Percentiles rank a stretch among this genome's conserved stretches.
These are phyloP conservation scores for Pseudomugil tenellus DNA, from an alignment of 2,797 vertebrate species.

Conservation along the genomic window DNA sequence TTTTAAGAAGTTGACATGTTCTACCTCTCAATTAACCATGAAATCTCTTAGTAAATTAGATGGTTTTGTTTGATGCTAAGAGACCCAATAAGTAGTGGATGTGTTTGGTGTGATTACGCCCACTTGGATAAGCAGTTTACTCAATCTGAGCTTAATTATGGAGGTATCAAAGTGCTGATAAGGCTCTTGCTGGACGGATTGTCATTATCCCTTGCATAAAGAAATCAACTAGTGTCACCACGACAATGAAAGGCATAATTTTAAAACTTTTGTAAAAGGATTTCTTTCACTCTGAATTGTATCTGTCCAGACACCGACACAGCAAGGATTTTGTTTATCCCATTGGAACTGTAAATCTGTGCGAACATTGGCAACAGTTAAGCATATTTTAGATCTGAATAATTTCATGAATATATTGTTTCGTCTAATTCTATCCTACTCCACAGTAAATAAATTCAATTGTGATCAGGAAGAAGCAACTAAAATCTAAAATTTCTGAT, in stretches of 20 bases:
- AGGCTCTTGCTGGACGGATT: constrained; percentile 16
- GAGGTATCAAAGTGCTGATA: constrained; percentile 25
- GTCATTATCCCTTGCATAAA: constrained; percentile 22
- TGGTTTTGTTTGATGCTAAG: constrained; percentile 12
- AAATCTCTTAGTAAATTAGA: constrained; percentile 24
- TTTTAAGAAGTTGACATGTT: neutral
- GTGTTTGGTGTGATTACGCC: constrained; percentile 25
- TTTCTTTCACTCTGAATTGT: constrained; percentile 11
- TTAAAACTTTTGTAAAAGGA: constrained; percentile 9
- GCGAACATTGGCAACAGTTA: constrained; percentile 26
- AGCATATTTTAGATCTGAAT: constrained; percentile 22
- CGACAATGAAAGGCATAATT: neutral
- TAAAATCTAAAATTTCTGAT: constrained; percentile 20
- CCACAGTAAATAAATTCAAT: constrained; percentile 34
- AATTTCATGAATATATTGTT: constrained; percentile 19
- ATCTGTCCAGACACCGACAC: constrained; percentile 30
- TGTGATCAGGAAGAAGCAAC: constrained; percentile 11
- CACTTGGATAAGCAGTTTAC: constrained; percentile 19
- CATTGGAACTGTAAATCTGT: constrained; percentile 37
- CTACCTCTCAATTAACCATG: neutral
- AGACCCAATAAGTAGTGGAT: constrained; percentile 3
- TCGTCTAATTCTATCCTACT: constrained; percentile 29
- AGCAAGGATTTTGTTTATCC: constrained; percentile 30
- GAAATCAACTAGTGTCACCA: constrained; percentile 20
- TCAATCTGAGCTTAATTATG: constrained; percentile 16